phyloP scores from a whole-genome alignment of 2,113 vertebrate genomes.

The Ploceus nigricollis region DNA sequence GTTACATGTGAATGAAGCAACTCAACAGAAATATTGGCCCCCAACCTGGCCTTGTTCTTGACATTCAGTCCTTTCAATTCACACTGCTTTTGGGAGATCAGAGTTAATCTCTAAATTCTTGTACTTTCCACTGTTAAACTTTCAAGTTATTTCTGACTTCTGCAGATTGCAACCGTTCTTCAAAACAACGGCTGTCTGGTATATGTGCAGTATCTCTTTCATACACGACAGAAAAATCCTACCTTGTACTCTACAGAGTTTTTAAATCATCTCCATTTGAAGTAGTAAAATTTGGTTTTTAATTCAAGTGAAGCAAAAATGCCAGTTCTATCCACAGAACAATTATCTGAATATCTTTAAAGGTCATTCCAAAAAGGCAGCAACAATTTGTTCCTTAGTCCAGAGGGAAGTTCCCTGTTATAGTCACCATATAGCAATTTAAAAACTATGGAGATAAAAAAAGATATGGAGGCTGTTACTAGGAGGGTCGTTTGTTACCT shows the following conservation, averaged over 20 bases:
- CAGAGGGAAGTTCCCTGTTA: neutral
- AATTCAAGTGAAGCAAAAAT: neutral
- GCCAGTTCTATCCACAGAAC: neutral
- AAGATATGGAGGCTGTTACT: neutral
- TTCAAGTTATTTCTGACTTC: neutral
- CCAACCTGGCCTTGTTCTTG: neutral
- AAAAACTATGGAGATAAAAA: neutral
- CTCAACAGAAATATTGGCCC: neutral
- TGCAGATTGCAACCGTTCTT: neutral
- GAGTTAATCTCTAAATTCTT: neutral
- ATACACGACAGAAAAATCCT: neutral
- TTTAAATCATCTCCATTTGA: neutral
- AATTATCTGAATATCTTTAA: neutral
- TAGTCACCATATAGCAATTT: neutral
- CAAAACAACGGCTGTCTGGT: neutral
- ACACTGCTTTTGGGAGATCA: neutral
- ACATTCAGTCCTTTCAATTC: neutral
- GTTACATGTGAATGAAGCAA: neutral
- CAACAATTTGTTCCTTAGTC: neutral
- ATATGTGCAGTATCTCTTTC: neutral
- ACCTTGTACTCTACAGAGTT: neutral
- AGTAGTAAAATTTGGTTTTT: neutral
- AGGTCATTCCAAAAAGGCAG: neutral
- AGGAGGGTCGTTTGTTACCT: neutral
- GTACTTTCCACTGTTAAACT: neutral